These are phyloP conservation scores for Torymus texanus DNA, from an alignment of 2,888 invertebrate genomes.

Conservation along the genomic window DNA sequence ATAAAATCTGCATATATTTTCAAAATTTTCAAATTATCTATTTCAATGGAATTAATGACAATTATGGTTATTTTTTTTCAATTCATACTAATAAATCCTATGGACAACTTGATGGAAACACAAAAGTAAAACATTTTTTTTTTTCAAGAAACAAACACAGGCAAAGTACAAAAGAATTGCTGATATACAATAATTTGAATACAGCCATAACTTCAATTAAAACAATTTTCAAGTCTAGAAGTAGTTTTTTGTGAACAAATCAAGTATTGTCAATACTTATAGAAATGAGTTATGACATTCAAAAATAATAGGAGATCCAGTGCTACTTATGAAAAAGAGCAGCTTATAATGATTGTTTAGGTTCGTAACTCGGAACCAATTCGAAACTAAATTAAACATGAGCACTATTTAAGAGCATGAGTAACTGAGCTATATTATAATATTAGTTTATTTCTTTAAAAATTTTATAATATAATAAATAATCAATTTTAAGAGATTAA, in stretches of 20 bases:
- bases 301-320: conserved; percentile 39
- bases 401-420: conserved; percentile 48
- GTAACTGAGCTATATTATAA: conserved; percentile 20
- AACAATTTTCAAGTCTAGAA: conserved; percentile 41
- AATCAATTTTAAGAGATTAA: conserved; percentile 39
- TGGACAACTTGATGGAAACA: conserved; percentile 49
- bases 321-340: conserved; percentile 14
- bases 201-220: conserved; percentile 47
- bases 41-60: neutral
- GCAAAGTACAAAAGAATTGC: conserved; percentile 50
- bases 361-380: conserved; percentile 23
- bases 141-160: conserved; percentile 44
- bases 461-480: conserved; percentile 45
- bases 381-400: conserved; percentile 46
- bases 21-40: conserved; percentile 15
- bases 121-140: conserved; percentile 40
- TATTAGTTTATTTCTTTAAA: neutral
- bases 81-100: conserved; percentile 28
- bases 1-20: conserved; percentile 14
- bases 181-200: conserved; percentile 43
- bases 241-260: conserved; percentile 38
- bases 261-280: conserved; percentile 39
- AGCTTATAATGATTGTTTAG: conserved; percentile 23
- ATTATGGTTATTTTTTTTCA: conserved; percentile 7
- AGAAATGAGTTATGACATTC: conserved; percentile 38